Evolutionary conservation across 2,113 vertebrate genomes (phyloP).

Genomic region (Odocoileus hemionus): DNA sequence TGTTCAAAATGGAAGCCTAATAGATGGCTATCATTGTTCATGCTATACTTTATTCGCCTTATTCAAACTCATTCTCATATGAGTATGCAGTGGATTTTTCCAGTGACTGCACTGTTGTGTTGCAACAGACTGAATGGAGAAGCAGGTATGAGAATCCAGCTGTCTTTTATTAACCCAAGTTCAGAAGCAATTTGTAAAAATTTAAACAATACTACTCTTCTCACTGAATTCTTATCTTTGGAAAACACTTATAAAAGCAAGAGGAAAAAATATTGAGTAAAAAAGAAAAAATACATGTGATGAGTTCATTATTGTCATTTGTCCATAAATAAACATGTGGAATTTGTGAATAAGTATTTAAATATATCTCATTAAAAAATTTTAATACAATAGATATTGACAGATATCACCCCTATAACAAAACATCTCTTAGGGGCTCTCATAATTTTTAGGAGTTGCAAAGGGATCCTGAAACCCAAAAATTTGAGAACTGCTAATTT

Average conservation of each 20-base stretch:
- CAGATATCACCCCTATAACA: neutral
- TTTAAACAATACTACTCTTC: neutral
- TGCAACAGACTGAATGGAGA: neutral
- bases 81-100: neutral
- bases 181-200: neutral
- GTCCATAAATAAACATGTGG: neutral
- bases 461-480: neutral
- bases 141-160: neutral
- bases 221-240: neutral
- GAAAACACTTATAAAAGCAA: neutral
- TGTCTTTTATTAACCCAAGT: neutral
- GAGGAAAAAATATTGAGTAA: neutral
- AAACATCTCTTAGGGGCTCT: neutral
- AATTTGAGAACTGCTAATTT: neutral
- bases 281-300: neutral
- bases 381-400: neutral
- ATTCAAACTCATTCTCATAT: neutral
- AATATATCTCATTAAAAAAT: neutral
- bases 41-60: neutral
- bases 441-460: neutral
- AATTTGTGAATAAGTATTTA: neutral
- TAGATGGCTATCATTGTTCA: neutral
- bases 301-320: neutral
- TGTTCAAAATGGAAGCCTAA: neutral
- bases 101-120: neutral